Conservation (phyloP, 2,888 invertebrate genomes). For the Pristionchus entomophagus region DNA sequence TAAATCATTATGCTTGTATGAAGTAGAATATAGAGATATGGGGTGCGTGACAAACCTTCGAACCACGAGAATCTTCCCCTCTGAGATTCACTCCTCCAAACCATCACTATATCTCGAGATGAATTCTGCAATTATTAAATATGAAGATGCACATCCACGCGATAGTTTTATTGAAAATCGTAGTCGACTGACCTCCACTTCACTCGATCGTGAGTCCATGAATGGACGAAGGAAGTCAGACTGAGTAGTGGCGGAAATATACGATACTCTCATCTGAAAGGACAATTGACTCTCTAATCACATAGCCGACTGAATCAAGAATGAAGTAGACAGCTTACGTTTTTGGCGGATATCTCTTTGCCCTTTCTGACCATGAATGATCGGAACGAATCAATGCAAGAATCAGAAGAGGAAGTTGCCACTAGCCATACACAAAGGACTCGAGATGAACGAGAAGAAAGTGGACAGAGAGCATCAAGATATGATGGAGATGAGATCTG, state of each 20-base stretch:
- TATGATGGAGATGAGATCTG: conserved; percentile 77
- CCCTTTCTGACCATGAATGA: neutral
- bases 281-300: no score
- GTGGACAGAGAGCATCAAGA: conserved; percentile 78
- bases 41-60: conserved; percentile 48
- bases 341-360: neutral
- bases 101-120: conserved; percentile 65
- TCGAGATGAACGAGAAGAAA: conserved; percentile 65
- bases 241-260: conserved; percentile 67
- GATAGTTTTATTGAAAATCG: neutral
- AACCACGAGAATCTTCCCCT: conserved; percentile 71
- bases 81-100: conserved; percentile 71
- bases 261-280: conserved; percentile 58
- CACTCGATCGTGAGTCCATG: conserved; percentile 56
- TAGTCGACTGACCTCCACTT: conserved; percentile 46
- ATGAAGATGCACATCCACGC: no score
- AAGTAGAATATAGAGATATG: neutral
- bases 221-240: conserved; percentile 68
- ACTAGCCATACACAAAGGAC: conserved; percentile 63
- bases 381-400: conserved; percentile 37
- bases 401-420: conserved; percentile 9
- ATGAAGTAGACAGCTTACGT: neutral
- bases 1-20: neutral
- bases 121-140: conserved; percentile 42
- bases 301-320: neutral